phyloP scores from a whole-genome alignment of 2,113 vertebrate genomes.

The Actenoides hombroni region DNA sequence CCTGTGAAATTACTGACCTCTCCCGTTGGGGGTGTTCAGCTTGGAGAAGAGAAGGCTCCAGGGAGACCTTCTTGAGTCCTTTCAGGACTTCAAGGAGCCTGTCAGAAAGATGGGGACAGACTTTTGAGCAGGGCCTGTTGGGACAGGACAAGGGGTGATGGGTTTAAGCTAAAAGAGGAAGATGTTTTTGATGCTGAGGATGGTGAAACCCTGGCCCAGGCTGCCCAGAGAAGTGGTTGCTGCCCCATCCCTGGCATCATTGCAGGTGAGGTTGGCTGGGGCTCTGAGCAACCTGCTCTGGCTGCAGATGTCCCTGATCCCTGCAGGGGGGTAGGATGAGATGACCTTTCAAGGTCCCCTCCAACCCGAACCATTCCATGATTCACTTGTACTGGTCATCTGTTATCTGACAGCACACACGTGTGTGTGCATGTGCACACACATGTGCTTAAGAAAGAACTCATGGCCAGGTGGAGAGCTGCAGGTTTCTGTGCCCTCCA shows the following conservation, averaged over 20 bases:
- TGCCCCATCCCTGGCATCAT: not conserved
- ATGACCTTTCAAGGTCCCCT: not conserved
- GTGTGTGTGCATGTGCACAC: rapidly evolving
- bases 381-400: not conserved
- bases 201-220: not conserved
- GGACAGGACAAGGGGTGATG: not conserved
- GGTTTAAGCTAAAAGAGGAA: not conserved
- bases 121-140: not conserved
- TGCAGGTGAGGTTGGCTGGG: not conserved
- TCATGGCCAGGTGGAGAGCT: rapidly evolving
- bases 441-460: not conserved
- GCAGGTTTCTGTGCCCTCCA: not conserved
- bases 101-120: not conserved
- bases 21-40: not conserved
- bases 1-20: not conserved
- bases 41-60: not conserved
- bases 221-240: not conserved
- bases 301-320: not conserved
- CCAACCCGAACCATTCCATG: not conserved
- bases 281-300: not conserved
- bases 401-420: not conserved
- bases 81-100: not conserved
- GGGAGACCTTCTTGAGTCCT: not conserved
- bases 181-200: not conserved
- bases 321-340: not conserved